Evolutionary conservation across 1,140 invertebrate genomes (phyloP), one percentile per base, ranked within the genome.

Genomic region (Hycleus cichorii): DNA sequence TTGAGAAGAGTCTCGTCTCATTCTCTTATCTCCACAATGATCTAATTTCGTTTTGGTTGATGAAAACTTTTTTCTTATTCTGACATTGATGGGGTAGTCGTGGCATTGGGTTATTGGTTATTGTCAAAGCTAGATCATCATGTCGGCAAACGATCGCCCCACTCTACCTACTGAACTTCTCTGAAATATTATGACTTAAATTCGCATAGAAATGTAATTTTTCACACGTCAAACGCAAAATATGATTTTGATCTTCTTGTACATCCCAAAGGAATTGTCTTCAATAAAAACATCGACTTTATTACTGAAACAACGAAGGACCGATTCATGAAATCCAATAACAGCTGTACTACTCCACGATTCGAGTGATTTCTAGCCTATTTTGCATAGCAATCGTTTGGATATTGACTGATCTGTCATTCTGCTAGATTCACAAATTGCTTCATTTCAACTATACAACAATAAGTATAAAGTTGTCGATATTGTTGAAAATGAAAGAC

Each of bases 221-320:
- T 64, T 69, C 65, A 64, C 61, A 64, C 56, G 67, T 69, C 67
- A 62, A 54, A 58, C 59, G 49, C 64, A 58, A 69, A 67, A 69
- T 69, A 69, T 67, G 65, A 67, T 69, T 69, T 69, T 69, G 67
- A 69, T 69, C 67, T 69, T 49, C 53, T 42, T 47, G 59, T 54
- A 47, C 61, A 60, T 67, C 62, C 62, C 65, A 18, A 10, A 63
- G 58, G 65, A 64, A 48, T 65, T 64, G 57, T 65, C 62, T 65
- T 67, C 63, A 67, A 69, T 65, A 66, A 69, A 69, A 67, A 69
- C 63, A 65, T 66, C 59, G 57, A 65, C 65, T 69, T 69, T 69
- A 69, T 69, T 67, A 69, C 62, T 49, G 60, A 60, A 67, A 63
- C 64, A 69, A 64, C 60, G 40, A 42, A 46, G 59, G 58, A 39